Evolutionary conservation across 2,113 vertebrate genomes (phyloP), one percentile per base, ranked within the genome.

Genomic region (Scalopus aquaticus): DNA sequence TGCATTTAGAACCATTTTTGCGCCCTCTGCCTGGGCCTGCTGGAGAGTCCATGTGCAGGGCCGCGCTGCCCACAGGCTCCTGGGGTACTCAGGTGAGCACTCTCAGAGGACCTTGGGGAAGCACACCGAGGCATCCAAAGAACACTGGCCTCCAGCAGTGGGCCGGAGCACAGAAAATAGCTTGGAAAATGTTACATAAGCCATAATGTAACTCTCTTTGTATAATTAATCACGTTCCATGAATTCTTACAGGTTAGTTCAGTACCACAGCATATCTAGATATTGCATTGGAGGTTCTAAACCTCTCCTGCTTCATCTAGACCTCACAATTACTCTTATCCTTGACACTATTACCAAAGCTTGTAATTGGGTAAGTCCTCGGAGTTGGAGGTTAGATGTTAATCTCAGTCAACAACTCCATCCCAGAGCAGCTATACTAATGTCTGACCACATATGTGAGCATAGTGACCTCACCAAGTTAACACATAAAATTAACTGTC

Each of bases 1-100:
- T 95, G 91, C 82, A 95, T 15, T 91, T 79, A 82, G 70, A 96
- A 89, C 70, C 94, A 70, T 94, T 94, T 96, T 37, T 26, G 73
- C 91, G 35, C 91, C 95, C 51, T 7, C 51, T 19, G 4, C 51
- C 51, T 19, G 19, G 51, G 4, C 51, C 51, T 6, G 17, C 51
- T 54, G 51, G 51, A 54, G 51, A 3, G 17, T 54, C 6, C 51
- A 15, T 54, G 17, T 54, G 51, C 16, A 54, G 51, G 15, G 51
- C 17, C 17, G 6, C 17, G 6, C 51, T 19, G 16, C 51, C 51
- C 51, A 17, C 17, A 6, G 51, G 51, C 51, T 54, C 51, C 17
- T 54, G 51, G 51, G 17, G 15, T 54, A 49, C 46, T 54, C 51
- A 54, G 15, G 51, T 54, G 51, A 54, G 51, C 15, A 19, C 17